Evolutionary conservation across 2,113 vertebrate genomes (phyloP).

Genomic region (Antidorcas marsupialis): DNA sequence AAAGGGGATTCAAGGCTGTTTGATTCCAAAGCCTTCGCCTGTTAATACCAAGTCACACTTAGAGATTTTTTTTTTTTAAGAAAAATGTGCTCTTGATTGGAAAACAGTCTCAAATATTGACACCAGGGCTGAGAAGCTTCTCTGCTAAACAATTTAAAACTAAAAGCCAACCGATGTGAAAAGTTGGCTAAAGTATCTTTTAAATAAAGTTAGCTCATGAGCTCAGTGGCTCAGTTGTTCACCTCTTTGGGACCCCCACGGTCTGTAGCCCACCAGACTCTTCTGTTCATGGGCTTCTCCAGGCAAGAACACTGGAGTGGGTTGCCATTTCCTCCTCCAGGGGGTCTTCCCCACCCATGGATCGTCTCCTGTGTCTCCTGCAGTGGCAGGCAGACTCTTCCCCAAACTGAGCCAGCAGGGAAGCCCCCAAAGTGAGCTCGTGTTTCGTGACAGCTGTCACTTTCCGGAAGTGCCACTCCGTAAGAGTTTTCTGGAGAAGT

Average conservation of each 20-base stretch:
- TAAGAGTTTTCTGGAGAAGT: not conserved
- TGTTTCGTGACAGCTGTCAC: not conserved
- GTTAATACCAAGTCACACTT: not conserved
- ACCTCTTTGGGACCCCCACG: not conserved
- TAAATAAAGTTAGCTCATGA: not conserved
- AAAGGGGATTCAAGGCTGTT: not conserved
- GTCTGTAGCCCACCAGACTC: not conserved
- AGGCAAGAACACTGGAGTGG: not conserved
- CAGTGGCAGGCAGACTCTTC: not conserved
- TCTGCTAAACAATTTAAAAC: not conserved
- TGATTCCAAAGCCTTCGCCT: fast-evolving
- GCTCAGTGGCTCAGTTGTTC: not conserved
- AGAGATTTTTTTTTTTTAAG: not conserved
- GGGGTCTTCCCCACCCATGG: not conserved
- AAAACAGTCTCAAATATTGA: not conserved
- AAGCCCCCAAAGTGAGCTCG: not conserved
- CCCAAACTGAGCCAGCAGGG: not conserved
- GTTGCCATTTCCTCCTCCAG: not conserved
- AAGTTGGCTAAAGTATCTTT: not conserved
- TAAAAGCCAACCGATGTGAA: not conserved
- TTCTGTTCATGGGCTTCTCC: not conserved
- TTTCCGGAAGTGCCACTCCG: not conserved
- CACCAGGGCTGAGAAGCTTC: not conserved
- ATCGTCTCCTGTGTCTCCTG: not conserved
- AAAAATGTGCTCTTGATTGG: not conserved